Evolutionary conservation across 2,888 invertebrate species (phyloP), one percentile per base, ranked within the genome.

Genomic region (Helicoverpa assulta): DNA sequence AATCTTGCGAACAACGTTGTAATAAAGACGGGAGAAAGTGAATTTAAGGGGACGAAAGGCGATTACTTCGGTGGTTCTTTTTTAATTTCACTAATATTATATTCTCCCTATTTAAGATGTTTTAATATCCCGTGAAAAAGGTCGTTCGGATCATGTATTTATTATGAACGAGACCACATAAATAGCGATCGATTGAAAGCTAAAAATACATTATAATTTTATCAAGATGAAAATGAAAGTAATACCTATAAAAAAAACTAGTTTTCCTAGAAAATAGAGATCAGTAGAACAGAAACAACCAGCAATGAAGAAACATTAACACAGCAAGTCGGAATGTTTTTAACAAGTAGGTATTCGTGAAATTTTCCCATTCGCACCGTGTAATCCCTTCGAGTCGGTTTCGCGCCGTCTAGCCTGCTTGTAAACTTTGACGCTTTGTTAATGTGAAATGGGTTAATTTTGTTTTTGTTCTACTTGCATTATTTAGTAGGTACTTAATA

Each of bases 1-100:
- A 96, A 96, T 96, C 96, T 96, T 93, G 91, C 93, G 95, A 96
- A 96, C 95, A 95, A 95, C 93, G 90, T 91, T 87, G 95, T 96
- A 96, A 96, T 96, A 96, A 96, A 96, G 96, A 96, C 95, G 93
- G 93, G 95, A 96, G 96, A 96, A 96, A 96, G 96, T 96, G 96
- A 96, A 96, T 96, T 96, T 96, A 96, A 96, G 94, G 94, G 95
- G 92, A 94, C 92, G 92, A 94, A 95, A 95, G 94, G 88, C 94
- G 94, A 95, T 95, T 95, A 95, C 89, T 91, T 87, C 87, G 88
- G 91, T 90, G 92, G 93, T 92, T 92, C 92, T 91, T 95, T 93
- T 94, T 95, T 95, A 95, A 95, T 95, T 95, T 94, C 88, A 90
- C 93, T 93, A 93, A 94, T 93, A 94, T 92, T 91, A 90, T 89